These are phyloP conservation scores for Chrysina gloriosa DNA, from an alignment of 2,888 invertebrate genomes.

Conservation along the genomic window DNA sequence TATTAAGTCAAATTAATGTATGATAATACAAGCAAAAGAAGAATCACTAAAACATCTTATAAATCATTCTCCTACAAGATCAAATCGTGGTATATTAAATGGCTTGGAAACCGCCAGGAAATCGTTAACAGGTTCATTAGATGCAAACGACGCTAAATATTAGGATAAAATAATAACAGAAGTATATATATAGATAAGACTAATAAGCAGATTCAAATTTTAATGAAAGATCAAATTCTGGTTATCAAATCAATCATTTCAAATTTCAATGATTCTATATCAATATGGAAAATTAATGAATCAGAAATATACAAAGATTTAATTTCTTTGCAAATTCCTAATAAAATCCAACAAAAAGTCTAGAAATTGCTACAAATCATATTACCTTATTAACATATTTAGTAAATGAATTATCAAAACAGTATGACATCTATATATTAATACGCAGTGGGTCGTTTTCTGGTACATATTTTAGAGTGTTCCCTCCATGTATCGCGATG, in stretches of 20 bases:
- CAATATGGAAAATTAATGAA: conserved; percentile 20
- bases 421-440: no score
- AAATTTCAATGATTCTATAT: conserved; percentile 36
- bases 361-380: conserved; percentile 17
- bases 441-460: no score
- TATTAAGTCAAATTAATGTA: conserved; percentile 1
- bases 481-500: no score
- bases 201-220: conserved; percentile 17
- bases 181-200: conserved; percentile 23
- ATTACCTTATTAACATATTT: conserved; percentile 14
- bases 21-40: neutral
- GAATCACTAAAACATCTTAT: conserved; percentile 7
- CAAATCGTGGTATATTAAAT: conserved; percentile 15
- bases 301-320: neutral
- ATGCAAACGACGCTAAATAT: conserved; percentile 1
- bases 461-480: no score
- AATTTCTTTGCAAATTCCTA: conserved; percentile 1
- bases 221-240: conserved; percentile 37
- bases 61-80: neutral
- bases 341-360: neutral
- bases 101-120: neutral
- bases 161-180: conserved; percentile 29
- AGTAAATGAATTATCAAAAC: conserved; percentile 15
- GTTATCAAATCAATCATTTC: conserved; percentile 33
- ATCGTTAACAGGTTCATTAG: conserved; percentile 15